Evolutionary conservation across 1,140 invertebrate genomes (phyloP).

Genomic region (Calliphora vicina): DNA sequence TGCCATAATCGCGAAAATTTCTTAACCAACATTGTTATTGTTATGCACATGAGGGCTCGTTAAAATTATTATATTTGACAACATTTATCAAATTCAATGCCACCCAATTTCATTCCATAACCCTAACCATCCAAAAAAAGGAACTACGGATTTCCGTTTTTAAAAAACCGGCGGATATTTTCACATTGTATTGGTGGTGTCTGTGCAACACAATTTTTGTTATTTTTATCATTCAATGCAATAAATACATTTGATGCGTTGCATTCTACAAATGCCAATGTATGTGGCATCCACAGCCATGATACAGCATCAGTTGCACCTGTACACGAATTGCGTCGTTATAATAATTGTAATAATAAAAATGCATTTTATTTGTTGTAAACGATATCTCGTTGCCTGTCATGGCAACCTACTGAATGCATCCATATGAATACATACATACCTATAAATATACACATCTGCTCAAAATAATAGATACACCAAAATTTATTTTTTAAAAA

Average conservation of each 20-base stretch:
- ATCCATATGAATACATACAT: too few species aligned
- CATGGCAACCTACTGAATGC: too few species aligned
- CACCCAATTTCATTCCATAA: neutral
- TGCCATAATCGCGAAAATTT: too few species aligned
- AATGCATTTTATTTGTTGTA: conserved; percentile 4
- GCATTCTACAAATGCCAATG: neutral
- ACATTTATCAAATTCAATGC: neutral
- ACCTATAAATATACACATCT: too few species aligned
- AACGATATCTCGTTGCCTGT: neutral
- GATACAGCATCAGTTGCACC: conserved; percentile 1
- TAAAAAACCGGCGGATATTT: neutral
- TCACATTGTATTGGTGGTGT: neutral
- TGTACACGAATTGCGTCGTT: neutral
- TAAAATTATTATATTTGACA: neutral
- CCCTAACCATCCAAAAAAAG: neutral
- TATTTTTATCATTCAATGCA: neutral
- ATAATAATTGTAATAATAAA: neutral
- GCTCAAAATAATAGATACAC: too few species aligned
- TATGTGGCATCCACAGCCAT: neutral
- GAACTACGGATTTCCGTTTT: neutral
- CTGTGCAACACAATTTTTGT: neutral
- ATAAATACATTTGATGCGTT: neutral
- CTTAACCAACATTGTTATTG: too few species aligned
- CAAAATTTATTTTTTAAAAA: too few species aligned
- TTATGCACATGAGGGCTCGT: too few species aligned